Evolutionary conservation across 1,140 invertebrate genomes (phyloP), one percentile per base, ranked within the genome.

Genomic region (Heliconius eleuchia): DNA sequence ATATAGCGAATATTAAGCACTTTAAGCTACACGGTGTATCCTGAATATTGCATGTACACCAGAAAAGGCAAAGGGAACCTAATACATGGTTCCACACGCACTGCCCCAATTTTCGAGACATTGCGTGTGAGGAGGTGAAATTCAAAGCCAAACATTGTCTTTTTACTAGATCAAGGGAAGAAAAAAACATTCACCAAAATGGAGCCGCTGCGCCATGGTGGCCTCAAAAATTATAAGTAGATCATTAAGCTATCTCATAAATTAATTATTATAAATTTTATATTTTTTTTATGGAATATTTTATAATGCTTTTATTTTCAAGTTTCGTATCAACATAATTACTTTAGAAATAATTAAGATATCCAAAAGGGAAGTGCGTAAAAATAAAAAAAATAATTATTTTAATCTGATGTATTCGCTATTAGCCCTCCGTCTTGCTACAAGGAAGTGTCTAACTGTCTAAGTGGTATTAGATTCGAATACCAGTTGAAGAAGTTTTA

Each of bases 301-400:
- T 19, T 23, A n/a, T 23, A 60, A 60, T 60, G 19, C 7, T 60
- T 60, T 27, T 60, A 60, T 60, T 60, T 60, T 60, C n/a, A 60
- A 60, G n/a, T 60, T 60, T 18, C 8, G 55, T 60, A 60, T 60
- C 19, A 60, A 60, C n/a, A 60, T 60, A 60, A 60, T 60, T n/a
- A 57, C n/a, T 57, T 60, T 13, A 60, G 55, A 11, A 55, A 60
- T 60, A 60, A 60, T 60, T 60, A 60, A 60, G 19, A 60, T 23
- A 60, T 60, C 19, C n/a, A 60, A 37, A 37, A 23, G 55, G 55
- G 23, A 60, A 7, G n/a, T 23, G n/a, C 55, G 55, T 60, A 60
- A 27, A 60, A 55, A 23, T 23, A 23, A 23, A 23, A 23, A 23
- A 23, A 60, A 11, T 27, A 60, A 9, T 27, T 60, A 60, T 60